A percentile compares a stretch with the other conserved stretches of the same genome.
Conservation (phyloP, 2,797 vertebrate genomes). For the Pangasius sanitwongsei region DNA sequence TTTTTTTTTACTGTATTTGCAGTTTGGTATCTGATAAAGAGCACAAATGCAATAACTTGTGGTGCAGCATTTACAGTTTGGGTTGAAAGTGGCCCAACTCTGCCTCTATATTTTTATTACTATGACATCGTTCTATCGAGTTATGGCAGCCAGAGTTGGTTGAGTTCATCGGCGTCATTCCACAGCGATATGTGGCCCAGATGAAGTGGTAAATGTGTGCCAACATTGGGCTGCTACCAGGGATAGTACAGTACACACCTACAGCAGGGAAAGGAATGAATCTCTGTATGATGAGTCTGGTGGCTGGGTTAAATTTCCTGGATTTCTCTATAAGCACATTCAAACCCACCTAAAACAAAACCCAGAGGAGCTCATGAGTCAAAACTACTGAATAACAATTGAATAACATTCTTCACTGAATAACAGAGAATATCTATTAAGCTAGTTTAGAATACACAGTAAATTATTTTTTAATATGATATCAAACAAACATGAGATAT, state of each 20-base stretch:
- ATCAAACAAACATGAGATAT: background rate
- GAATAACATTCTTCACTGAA: background rate
- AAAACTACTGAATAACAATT: background rate
- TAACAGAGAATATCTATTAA: background rate
- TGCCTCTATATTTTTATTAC: background rate
- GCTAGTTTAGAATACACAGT: background rate
- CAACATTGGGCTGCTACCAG: background rate
- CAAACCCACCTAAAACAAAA: conserved; percentile 86
- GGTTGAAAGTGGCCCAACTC: background rate
- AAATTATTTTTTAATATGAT: background rate
- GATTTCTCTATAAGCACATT: conserved; percentile 92
- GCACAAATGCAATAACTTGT: background rate
- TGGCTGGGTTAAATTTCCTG: conserved; percentile 88
- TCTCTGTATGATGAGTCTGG: conserved; percentile 92
- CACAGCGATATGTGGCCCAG: background rate
- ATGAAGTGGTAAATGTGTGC: background rate
- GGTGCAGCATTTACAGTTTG: background rate
- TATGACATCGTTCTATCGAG: background rate
- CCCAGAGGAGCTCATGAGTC: background rate
- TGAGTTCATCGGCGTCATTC: background rate
- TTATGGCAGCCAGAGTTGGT: background rate
- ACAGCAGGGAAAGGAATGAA: conserved; percentile 95
- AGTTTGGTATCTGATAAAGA: background rate
- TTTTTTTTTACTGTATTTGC: background rate
- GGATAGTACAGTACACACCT: conserved; percentile 70